Conservation (phyloP, 2,888 invertebrate genomes). For the Coleophora deauratella region DNA sequence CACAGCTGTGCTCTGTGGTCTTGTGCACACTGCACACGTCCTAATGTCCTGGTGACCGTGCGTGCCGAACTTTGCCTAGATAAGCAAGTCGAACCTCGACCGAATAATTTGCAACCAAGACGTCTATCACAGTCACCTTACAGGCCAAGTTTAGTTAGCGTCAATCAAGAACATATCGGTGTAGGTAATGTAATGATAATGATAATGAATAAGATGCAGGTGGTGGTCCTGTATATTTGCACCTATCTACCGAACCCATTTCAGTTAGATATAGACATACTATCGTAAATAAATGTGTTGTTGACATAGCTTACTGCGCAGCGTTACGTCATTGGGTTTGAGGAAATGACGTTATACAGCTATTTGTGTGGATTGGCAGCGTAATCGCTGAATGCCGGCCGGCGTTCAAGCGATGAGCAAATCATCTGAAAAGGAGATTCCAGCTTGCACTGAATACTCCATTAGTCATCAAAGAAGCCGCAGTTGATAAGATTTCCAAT, state of each 20-base stretch:
- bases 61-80: slow-evolving; percentile 14
- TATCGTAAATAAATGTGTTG: too few relatives aligned
- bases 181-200: too few relatives aligned
- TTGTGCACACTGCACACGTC: slow-evolving; percentile 13
- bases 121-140: neutral
- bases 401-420: slow-evolving; percentile 16
- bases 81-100: neutral
- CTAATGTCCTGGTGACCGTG: slow-evolving; percentile 30
- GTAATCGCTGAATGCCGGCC: slow-evolving; percentile 12
- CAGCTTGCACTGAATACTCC: too few relatives aligned
- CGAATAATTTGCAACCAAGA: neutral
- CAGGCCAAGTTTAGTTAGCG: neutral
- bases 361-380: slow-evolving; percentile 18
- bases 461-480: too few relatives aligned
- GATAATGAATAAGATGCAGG: too few relatives aligned
- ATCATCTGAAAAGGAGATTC: too few relatives aligned
- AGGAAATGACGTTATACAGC: slow-evolving; percentile 31
- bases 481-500: too few relatives aligned
- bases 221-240: too few relatives aligned
- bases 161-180: too few relatives aligned
- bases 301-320: slow-evolving; percentile 1
- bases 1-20: slow-evolving; percentile 35
- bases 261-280: too few relatives aligned
- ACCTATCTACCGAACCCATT: too few relatives aligned
- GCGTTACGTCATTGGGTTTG: slow-evolving; percentile 22